Conservation (phyloP, 1,140 invertebrate genomes). For the Hypothenemus hampei region DNA sequence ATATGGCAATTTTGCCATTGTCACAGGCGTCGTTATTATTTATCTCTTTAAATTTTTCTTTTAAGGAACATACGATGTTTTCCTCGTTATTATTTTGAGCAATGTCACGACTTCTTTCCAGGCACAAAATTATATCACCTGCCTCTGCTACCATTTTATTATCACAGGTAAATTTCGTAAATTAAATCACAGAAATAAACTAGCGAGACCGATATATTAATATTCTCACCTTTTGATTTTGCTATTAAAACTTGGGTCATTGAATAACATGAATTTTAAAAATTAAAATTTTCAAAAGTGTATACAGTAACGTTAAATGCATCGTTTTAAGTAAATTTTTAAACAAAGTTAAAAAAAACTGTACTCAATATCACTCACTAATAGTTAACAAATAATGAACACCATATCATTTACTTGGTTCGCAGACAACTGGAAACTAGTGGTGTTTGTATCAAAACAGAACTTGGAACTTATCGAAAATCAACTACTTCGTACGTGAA, state of each 20-base stretch:
- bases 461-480: constrained; percentile 16
- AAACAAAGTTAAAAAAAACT: neutral
- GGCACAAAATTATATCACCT: constrained; percentile 16
- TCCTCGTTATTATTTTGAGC: neutral
- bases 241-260: constrained; percentile 1
- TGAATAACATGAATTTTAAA: constrained; percentile 6
- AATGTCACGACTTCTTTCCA: constrained; percentile 9
- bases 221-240: neutral
- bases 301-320: constrained; percentile 1
- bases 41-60: neutral
- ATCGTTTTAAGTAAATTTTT: neutral
- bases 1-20: neutral
- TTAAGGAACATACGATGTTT: neutral
- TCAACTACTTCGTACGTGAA: constrained; percentile 13
- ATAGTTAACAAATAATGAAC: too few species aligned
- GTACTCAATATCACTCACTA: neutral
- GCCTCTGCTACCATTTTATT: constrained; percentile 25
- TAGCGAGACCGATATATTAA: neutral
- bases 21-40: constrained; percentile 5
- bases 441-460: constrained; percentile 6
- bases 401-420: too few species aligned
- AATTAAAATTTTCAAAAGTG: too few species aligned
- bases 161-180: constrained; percentile 7
- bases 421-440: neutral
- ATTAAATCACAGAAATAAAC: constrained; percentile 10